phyloP scores from a whole-genome alignment of 1,140 invertebrate species.

The Physella acuta region DNA sequence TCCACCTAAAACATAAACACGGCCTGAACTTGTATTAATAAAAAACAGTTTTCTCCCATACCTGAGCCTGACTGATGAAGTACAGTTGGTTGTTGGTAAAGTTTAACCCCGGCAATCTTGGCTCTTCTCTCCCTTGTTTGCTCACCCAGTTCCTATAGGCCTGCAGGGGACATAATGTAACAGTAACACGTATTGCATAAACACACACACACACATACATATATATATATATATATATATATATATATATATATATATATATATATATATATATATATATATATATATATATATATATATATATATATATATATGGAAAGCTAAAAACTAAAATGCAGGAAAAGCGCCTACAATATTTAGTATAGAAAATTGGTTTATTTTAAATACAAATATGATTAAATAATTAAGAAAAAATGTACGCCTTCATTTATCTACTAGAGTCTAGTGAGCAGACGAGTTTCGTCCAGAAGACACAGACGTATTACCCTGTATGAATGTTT shows the following conservation, averaged over 20 bases:
- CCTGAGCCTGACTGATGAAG: too few species aligned
- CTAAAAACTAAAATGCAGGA: background rate
- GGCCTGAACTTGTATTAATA: too few species aligned
- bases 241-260: conserved; percentile 11
- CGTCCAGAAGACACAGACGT: background rate
- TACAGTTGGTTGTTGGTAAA: too few species aligned
- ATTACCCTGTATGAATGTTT: background rate
- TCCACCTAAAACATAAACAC: too few species aligned
- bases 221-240: conserved; percentile 14
- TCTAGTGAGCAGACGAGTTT: background rate
- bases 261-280: conserved; percentile 12
- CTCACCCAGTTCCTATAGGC: too few species aligned
- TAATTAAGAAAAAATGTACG: background rate
- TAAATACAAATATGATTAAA: too few species aligned
- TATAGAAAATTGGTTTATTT: background rate
- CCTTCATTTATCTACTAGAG: background rate
- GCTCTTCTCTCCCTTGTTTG: too few species aligned
- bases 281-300: conserved; percentile 5
- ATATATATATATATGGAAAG: conserved; percentile 12
- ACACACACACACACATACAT: conserved; percentile 15
- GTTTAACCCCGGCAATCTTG: too few species aligned
- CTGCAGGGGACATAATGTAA: too few species aligned
- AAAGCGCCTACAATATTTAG: background rate
- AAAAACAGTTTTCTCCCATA: too few species aligned
- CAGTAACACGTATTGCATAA: conserved; percentile 9